Evolutionary conservation across 37 sponge, comb jelly and placozoan genomes (phyloP).

Genomic region (Theonella swinhoei): DNA sequence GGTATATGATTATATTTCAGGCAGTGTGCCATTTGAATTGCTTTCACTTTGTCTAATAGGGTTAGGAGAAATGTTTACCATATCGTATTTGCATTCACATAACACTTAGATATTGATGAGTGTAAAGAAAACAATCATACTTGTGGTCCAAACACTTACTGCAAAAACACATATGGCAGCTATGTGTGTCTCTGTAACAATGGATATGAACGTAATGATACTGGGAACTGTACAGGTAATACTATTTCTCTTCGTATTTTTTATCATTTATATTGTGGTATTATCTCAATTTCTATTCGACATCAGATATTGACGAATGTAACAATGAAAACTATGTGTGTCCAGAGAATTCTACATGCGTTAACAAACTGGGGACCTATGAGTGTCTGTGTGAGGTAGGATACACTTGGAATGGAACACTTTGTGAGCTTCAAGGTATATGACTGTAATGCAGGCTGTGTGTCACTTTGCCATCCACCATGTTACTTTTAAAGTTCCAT

Average conservation of each 20-base stretch:
- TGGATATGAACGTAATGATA: background rate
- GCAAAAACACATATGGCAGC: background rate
- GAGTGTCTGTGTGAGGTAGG: background rate
- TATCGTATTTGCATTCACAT: too few species aligned
- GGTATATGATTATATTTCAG: too few species aligned
- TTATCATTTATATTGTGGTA: background rate
- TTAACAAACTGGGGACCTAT: background rate
- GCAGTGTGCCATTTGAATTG: too few species aligned
- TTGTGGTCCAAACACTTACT: background rate
- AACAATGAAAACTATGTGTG: background rate
- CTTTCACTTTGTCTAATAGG: too few species aligned
- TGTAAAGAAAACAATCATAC: background rate
- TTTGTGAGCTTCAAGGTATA: background rate
- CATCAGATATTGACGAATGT: background rate
- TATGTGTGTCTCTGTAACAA: background rate
- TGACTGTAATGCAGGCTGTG: too few species aligned
- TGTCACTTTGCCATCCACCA: too few species aligned
- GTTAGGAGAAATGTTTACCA: too few species aligned
- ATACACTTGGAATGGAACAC: background rate
- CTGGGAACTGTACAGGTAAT: background rate
- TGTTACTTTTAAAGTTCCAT: too few species aligned
- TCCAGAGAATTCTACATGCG: background rate
- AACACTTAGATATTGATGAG: background rate
- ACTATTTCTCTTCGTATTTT: too few species aligned
- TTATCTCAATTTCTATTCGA: too few species aligned